Percentiles rank a stretch among this genome's conserved stretches.
Conservation (phyloP, 2,113 vertebrate species). For the Plectropomus leopardus region DNA sequence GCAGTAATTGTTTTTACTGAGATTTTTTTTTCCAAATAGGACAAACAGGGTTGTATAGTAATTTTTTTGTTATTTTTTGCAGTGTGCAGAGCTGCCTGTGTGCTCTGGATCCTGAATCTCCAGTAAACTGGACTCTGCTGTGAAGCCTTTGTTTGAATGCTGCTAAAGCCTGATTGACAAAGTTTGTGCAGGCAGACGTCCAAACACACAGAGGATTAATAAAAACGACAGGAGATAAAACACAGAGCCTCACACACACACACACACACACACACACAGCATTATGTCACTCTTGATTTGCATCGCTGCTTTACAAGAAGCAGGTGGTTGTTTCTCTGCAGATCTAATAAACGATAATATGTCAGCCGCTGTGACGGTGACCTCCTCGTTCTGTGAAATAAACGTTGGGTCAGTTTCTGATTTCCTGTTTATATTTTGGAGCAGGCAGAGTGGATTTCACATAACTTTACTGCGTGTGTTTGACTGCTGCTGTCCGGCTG, state of each 20-base stretch:
- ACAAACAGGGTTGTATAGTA: too few species aligned
- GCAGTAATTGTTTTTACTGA: too few species aligned
- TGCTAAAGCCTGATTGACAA: slow-evolving; percentile 34
- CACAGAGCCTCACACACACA: slow-evolving; percentile 3
- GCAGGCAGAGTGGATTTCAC: not conserved
- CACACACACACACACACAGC: slow-evolving; percentile 17
- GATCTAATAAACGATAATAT: slow-evolving; percentile 38
- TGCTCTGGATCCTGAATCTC: too few species aligned
- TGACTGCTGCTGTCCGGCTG: slow-evolving; percentile 2
- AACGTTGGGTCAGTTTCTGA: not conserved
- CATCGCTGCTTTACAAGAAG: slow-evolving; percentile 47
- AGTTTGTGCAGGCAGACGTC: slow-evolving; percentile 44
- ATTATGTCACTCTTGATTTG: slow-evolving; percentile 49
- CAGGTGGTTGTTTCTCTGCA: slow-evolving; percentile 51
- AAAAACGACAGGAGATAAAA: slow-evolving; percentile 37
- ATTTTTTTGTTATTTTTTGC: too few species aligned
- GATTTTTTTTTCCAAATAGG: too few species aligned
- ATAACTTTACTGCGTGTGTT: not conserved
- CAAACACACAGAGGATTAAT: slow-evolving; percentile 62
- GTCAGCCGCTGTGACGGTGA: slow-evolving; percentile 18
- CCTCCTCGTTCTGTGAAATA: slow-evolving; percentile 5
- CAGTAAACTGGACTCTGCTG: slow-evolving; percentile 13
- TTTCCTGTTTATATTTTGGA: not conserved
- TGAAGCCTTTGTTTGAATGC: slow-evolving; percentile 46
- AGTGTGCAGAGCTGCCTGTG: slow-evolving; percentile 17